Percentiles rank a stretch among this genome's conserved stretches.
Evolutionary conservation across 2,888 invertebrate species (phyloP).

Genomic region (Drosophila monieri): DNA sequence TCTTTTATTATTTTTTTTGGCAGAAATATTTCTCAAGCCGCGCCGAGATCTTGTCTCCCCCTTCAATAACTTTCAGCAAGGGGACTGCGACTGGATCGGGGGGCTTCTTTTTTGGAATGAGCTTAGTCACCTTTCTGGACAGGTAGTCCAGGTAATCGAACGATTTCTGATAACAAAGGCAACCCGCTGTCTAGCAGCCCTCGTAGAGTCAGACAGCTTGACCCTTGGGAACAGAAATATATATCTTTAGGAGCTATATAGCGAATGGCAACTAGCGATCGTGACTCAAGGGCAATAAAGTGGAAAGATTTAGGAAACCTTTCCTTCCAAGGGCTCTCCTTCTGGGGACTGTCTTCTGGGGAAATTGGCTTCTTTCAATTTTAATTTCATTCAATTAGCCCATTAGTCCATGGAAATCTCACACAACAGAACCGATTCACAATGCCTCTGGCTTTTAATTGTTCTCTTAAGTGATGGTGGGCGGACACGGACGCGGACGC

Average conservation of each 20-base stretch:
- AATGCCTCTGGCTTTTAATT: slow-evolving; percentile 57
- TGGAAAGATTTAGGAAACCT: background rate
- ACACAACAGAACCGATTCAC: slow-evolving; percentile 47
- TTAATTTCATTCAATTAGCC: slow-evolving; percentile 75
- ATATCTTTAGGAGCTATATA: slow-evolving; percentile 1
- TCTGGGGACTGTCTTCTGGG: slow-evolving; percentile 43
- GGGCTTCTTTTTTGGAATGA: slow-evolving; percentile 6
- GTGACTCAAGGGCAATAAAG: background rate
- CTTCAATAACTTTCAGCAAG: slow-evolving; percentile 18
- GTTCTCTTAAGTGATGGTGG: slow-evolving; percentile 67
- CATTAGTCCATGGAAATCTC: slow-evolving; percentile 71
- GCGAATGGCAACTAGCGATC: slow-evolving; percentile 8
- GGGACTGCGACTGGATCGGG: slow-evolving; percentile 6
- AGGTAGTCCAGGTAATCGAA: slow-evolving; percentile 20
- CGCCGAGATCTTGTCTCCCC: slow-evolving; percentile 44
- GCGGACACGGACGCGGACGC: slow-evolving; percentile 51
- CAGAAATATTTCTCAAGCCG: slow-evolving; percentile 36
- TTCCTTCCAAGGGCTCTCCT: background rate
- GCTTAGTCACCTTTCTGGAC: slow-evolving; percentile 36
- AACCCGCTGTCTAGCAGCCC: slow-evolving; percentile 44
- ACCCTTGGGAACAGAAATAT: slow-evolving; percentile 20
- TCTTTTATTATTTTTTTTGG: slow-evolving; percentile 21
- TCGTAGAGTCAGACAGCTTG: slow-evolving; percentile 32
- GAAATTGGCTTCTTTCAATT: slow-evolving; percentile 71
- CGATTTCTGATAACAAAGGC: slow-evolving; percentile 45